These are phyloP conservation scores for Pseudomyrmex gracilis DNA, from an alignment of 1,140 invertebrate species.

Conservation along the genomic window DNA sequence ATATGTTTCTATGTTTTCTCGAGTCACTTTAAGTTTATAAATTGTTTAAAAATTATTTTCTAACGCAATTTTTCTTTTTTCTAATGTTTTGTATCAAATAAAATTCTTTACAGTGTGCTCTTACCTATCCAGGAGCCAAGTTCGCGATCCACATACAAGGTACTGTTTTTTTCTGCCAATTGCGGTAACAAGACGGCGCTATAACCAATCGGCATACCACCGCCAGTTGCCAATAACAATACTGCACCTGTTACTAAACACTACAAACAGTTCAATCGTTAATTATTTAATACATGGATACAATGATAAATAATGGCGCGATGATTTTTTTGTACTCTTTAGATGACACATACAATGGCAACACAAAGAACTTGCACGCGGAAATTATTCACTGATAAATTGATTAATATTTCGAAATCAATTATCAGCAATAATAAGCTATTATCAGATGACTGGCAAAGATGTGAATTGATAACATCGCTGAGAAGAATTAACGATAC, in stretches of 20 bases:
- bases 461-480: too few relatives aligned
- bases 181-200: constrained; percentile 89
- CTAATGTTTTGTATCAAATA: background rate
- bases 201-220: constrained; percentile 90
- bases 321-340: too few relatives aligned
- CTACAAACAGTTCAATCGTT: constrained; percentile 81
- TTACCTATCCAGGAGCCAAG: constrained; percentile 90
- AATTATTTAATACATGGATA: background rate
- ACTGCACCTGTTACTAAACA: constrained; percentile 89
- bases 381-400: background rate
- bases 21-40: too few relatives aligned
- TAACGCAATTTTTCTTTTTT: too few relatives aligned
- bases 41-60: too few relatives aligned
- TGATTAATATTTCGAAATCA: constrained; percentile 1
- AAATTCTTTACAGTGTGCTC: constrained; percentile 28
- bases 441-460: too few relatives aligned
- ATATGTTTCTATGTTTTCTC: too few relatives aligned
- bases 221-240: constrained; percentile 88
- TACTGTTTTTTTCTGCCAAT: constrained; percentile 84
- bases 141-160: constrained; percentile 85
- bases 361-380: too few relatives aligned
- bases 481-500: background rate
- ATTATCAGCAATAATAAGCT: background rate
- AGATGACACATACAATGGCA: too few relatives aligned
- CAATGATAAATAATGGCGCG: too few relatives aligned